phyloP scores from a whole-genome alignment of 2,113 vertebrate species.

The Isurus oxyrinchus region DNA sequence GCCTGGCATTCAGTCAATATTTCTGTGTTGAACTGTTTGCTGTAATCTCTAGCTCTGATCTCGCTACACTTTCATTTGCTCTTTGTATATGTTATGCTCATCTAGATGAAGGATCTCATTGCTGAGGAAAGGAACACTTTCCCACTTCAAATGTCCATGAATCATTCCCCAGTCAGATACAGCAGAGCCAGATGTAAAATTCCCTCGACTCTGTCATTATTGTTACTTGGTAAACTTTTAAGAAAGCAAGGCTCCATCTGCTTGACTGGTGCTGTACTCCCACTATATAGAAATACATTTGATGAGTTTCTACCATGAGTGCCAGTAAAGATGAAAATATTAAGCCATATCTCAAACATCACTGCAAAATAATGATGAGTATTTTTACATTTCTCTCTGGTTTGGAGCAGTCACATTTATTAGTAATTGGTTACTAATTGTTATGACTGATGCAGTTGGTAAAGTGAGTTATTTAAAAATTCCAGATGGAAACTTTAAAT shows the following conservation, averaged over 20 bases:
- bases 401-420: not conserved
- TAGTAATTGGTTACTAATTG: not conserved
- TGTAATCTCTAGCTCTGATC: not conserved
- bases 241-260: slow-evolving; percentile 26
- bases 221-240: not conserved
- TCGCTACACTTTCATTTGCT: not conserved
- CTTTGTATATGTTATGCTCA: not conserved
- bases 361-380: not conserved
- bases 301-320: not conserved
- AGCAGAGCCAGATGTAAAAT: slow-evolving; percentile 16
- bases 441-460: too few relatives aligned
- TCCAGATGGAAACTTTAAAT: too few relatives aligned
- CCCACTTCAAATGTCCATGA: not conserved
- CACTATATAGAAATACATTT: not conserved
- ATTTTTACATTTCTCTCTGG: not conserved
- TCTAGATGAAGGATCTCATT: not conserved
- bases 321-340: slow-evolving; percentile 4
- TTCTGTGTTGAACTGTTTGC: not conserved
- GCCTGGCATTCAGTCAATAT: not conserved
- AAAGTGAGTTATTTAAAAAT: too few relatives aligned
- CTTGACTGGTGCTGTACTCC: slow-evolving; percentile 22
- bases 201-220: not conserved
- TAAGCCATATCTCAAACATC: not conserved
- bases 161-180: slow-evolving; percentile 2
- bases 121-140: not conserved